Conservation (phyloP, 1,140 invertebrate genomes). For the Papilio polyxenes region DNA sequence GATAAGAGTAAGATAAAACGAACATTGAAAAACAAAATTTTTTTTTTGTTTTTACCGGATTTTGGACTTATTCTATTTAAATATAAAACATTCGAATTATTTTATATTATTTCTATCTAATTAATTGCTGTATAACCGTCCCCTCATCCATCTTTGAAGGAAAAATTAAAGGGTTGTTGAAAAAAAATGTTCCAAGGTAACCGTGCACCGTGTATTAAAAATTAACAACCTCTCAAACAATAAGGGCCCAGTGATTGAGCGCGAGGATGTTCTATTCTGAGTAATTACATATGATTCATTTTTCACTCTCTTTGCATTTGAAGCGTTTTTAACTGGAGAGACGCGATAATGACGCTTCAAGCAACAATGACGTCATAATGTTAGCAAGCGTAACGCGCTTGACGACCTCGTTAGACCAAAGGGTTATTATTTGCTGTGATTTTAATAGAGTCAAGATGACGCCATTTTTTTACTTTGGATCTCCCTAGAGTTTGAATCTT, state of each 20-base stretch:
- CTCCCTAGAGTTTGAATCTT: too few species aligned
- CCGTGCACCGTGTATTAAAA: background rate
- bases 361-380: slow-evolving; percentile 60
- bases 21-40: too few species aligned
- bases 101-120: too few species aligned
- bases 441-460: background rate
- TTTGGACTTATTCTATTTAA: too few species aligned
- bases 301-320: slow-evolving; percentile 57
- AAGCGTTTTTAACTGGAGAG: slow-evolving; percentile 52
- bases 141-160: too few species aligned
- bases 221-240: background rate
- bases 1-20: too few species aligned
- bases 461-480: background rate
- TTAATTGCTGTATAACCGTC: too few species aligned
- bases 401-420: slow-evolving; percentile 41
- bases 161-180: too few species aligned
- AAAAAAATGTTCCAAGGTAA: background rate
- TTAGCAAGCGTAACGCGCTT: slow-evolving; percentile 51
- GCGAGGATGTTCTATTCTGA: background rate
- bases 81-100: too few species aligned
- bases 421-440: slow-evolving; percentile 33
- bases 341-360: slow-evolving; percentile 58
- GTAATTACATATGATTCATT: slow-evolving; percentile 50
- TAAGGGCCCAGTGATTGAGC: background rate
- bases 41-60: too few species aligned